These are phyloP conservation scores for Drosophila borealis DNA, from an alignment of 2,888 invertebrate species.

Conservation along the genomic window DNA sequence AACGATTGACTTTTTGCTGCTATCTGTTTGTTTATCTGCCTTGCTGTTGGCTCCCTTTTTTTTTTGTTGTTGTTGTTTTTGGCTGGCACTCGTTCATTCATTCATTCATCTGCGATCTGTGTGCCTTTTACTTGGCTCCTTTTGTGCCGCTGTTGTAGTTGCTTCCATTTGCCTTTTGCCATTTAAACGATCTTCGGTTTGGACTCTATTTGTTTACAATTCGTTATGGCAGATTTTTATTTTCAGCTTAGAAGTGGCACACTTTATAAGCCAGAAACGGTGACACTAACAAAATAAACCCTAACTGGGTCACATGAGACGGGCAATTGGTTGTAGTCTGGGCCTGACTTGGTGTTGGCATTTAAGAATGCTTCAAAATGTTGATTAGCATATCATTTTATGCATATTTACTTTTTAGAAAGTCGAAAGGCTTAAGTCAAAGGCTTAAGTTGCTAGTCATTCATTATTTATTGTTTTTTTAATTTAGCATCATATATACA, in stretches of 20 bases:
- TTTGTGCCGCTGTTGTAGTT: constrained; percentile 22
- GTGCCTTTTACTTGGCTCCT: constrained; percentile 61
- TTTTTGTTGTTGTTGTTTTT: neutral
- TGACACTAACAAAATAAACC: constrained; percentile 30
- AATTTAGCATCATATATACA: neutral
- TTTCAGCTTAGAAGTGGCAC: constrained; percentile 41
- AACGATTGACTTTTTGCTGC: constrained; percentile 73
- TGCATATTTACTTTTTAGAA: constrained; percentile 41
- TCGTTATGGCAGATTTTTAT: constrained; percentile 70
- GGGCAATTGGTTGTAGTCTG: constrained; percentile 28
- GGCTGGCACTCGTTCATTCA: constrained; percentile 55
- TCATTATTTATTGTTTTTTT: neutral
- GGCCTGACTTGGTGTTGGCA: constrained; percentile 11
- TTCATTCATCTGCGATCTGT: constrained; percentile 57
- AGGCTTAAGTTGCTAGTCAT: constrained; percentile 6
- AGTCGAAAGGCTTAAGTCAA: constrained; percentile 36
- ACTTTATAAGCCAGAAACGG: constrained; percentile 22
- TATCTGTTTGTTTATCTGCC: constrained; percentile 50
- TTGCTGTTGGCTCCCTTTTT: constrained; percentile 63
- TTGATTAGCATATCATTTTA: constrained; percentile 48
- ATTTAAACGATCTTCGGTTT: constrained; percentile 60
- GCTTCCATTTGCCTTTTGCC: constrained; percentile 50
- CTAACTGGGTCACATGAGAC: constrained; percentile 46
- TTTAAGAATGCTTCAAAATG: constrained; percentile 35
- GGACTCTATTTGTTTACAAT: constrained; percentile 65